Percentiles rank a stretch among this genome's conserved stretches.
Conservation (phyloP, 2,888 invertebrate genomes). For the Spisula solida region DNA sequence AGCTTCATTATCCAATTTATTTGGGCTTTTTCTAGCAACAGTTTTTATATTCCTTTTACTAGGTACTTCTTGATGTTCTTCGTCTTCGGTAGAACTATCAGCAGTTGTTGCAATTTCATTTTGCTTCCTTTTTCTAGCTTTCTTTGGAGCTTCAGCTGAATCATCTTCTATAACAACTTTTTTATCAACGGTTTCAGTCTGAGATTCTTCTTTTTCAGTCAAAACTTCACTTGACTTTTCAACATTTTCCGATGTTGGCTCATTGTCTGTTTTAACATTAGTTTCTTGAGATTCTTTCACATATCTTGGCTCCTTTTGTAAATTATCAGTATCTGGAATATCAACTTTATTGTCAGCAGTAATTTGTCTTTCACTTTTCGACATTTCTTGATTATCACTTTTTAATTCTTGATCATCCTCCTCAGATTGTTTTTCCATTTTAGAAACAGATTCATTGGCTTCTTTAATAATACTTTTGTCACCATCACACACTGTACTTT, state of each 20-base stretch:
- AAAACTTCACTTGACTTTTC: neutral
- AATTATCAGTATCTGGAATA: constrained; percentile 8
- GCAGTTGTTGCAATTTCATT: constrained; percentile 38
- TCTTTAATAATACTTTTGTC: neutral
- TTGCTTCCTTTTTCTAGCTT: constrained; percentile 51
- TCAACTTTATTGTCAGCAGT: neutral
- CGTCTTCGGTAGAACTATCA: constrained; percentile 52
- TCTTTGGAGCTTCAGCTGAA: constrained; percentile 13
- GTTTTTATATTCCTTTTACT: constrained; percentile 50
- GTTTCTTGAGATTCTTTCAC: neutral
- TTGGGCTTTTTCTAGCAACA: constrained; percentile 46
- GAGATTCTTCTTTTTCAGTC: constrained; percentile 26
- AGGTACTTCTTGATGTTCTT: constrained; percentile 44
- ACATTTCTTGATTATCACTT: constrained; percentile 8
- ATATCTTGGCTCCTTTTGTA: neutral
- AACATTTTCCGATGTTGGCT: neutral
- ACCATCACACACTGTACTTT: neutral
- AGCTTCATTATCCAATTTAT: neutral
- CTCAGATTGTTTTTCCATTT: neutral
- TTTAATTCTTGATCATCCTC: neutral
- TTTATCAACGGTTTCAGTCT: neutral
- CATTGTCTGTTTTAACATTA: neutral
- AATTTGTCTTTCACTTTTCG: neutral
- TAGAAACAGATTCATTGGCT: neutral
- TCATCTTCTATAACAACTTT: neutral